Percentiles rank a stretch among this genome's conserved stretches.
Conservation (phyloP, 2,113 vertebrate genomes). For the Solenodon paradoxus region DNA sequence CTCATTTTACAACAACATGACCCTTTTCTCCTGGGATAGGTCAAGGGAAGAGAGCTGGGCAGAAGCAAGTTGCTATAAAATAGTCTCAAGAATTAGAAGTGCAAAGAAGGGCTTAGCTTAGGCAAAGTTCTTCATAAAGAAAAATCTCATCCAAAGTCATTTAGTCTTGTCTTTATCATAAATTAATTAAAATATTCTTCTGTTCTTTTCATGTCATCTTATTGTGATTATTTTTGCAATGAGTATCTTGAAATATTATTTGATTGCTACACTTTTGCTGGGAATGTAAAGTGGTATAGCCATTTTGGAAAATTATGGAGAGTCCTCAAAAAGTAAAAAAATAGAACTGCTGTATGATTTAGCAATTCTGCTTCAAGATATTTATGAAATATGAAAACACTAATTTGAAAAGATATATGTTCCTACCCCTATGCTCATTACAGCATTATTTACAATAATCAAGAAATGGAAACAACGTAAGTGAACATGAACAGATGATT, state of each 20-base stretch:
- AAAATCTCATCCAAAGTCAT: background rate
- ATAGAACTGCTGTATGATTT: too few species aligned
- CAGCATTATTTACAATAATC: too few species aligned
- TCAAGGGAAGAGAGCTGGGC: background rate
- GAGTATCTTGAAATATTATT: background rate
- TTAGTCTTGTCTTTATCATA: background rate
- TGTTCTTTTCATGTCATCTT: background rate
- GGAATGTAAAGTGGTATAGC: too few species aligned
- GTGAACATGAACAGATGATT: too few species aligned
- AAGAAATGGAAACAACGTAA: too few species aligned
- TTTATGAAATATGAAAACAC: too few species aligned
- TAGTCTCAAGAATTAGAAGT: background rate
- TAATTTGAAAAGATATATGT: too few species aligned
- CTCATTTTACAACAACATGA: background rate
- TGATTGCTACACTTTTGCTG: too few species aligned
- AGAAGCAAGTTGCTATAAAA: background rate
- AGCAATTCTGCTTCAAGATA: too few species aligned
- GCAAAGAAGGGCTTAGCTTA: background rate
- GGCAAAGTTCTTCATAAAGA: background rate
- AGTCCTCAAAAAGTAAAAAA: too few species aligned
- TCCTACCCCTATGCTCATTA: too few species aligned
- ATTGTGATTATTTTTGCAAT: background rate
- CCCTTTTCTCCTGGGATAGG: background rate
- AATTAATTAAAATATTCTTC: background rate
- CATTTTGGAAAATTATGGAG: too few species aligned